Conservation (phyloP, 2,797 vertebrate genomes). For the Varecia variegata region DNA sequence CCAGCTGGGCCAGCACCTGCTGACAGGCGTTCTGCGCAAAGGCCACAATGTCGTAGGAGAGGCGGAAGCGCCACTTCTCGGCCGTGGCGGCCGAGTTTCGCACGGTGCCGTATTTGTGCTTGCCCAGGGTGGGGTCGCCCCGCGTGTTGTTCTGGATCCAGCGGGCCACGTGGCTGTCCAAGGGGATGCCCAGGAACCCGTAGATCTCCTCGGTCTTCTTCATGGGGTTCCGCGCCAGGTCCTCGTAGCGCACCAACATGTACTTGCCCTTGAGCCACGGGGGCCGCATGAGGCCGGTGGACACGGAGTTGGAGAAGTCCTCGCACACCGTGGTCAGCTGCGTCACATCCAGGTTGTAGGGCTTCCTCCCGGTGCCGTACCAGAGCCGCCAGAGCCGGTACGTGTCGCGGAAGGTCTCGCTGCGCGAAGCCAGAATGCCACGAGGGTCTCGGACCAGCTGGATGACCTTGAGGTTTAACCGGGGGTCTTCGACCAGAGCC, state of each 20-base stretch:
- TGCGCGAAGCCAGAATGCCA: conserved; percentile 94
- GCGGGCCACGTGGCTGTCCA: conserved; percentile 92
- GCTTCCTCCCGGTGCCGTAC: conserved; percentile 93
- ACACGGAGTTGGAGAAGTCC: conserved; percentile 94
- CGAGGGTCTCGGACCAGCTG: conserved; percentile 95
- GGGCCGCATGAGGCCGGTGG: conserved; percentile 91
- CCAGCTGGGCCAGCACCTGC: conserved; percentile 92
- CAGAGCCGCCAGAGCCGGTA: conserved; percentile 96
- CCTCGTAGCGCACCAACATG: conserved; percentile 96
- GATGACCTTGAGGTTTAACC: conserved; percentile 95
- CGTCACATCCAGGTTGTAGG: conserved; percentile 92
- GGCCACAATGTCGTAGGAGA: conserved; percentile 94
- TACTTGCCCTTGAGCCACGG: conserved; percentile 95
- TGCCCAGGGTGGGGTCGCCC: conserved; percentile 91
- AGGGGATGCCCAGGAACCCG: conserved; percentile 91
- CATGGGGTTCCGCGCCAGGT: conserved; percentile 93
- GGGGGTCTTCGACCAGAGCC: conserved; percentile 93
- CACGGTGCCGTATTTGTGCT: conserved; percentile 94
- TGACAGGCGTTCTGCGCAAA: conserved; percentile 93
- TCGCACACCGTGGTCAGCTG: conserved; percentile 95
- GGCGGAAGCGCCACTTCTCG: conserved; percentile 95
- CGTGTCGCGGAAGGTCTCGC: conserved; percentile 94
- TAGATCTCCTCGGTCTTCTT: conserved; percentile 96
- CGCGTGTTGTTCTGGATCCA: conserved; percentile 96
- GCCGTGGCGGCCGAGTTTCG: conserved; percentile 94